Evolutionary conservation across 2,888 invertebrate species (phyloP).

Genomic region (Melanchra persicariae): DNA sequence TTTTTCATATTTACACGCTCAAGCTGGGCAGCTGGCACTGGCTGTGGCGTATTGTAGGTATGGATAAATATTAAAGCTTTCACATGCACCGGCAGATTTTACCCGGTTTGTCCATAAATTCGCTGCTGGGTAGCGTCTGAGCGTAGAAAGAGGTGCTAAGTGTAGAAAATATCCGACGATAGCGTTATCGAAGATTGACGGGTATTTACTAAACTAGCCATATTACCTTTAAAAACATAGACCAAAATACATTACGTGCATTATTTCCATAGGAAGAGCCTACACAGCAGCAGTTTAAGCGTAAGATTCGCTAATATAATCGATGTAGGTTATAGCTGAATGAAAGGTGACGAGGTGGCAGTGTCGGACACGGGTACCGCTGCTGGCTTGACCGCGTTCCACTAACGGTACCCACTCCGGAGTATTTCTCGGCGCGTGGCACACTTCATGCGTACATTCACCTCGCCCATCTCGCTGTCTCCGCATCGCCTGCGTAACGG

Average conservation of each 20-base stretch:
- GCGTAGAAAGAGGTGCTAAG: background rate
- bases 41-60: background rate
- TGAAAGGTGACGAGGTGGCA: conserved; percentile 76
- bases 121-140: background rate
- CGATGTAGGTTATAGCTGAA: conserved; percentile 63
- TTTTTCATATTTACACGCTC: background rate
- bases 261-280: background rate
- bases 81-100: background rate
- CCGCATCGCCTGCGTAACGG: conserved; percentile 60
- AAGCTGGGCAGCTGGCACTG: background rate
- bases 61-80: conserved; percentile 3
- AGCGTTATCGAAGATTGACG: background rate
- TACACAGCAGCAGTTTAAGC: background rate
- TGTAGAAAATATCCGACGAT: background rate
- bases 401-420: conserved; percentile 89
- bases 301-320: conserved; percentile 20
- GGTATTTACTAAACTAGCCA: background rate
- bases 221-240: background rate
- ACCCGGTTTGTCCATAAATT: background rate
- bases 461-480: conserved; percentile 86
- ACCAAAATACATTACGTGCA: background rate
- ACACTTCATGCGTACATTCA: conserved; percentile 90
- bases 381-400: conserved; percentile 89
- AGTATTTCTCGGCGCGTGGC: conserved; percentile 89
- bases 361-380: conserved; percentile 81